Evolutionary conservation across 2,797 vertebrate species (phyloP).

Genomic region (Selene dorsalis): DNA sequence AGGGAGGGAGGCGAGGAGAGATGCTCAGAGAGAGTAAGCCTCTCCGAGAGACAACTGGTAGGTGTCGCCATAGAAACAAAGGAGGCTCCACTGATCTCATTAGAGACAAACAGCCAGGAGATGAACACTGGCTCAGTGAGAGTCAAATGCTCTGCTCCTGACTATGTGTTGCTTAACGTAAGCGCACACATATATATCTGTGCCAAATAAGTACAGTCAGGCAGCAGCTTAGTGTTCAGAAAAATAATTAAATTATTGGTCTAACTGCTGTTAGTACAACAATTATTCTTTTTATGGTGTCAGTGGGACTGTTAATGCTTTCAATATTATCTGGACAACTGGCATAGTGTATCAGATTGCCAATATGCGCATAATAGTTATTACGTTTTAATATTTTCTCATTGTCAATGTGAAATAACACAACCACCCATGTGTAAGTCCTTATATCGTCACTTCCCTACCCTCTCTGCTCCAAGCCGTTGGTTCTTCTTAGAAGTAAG

Average conservation of each 20-base stretch:
- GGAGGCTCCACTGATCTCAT: constrained; percentile 79
- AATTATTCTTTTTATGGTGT: neutral
- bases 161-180: constrained; percentile 10
- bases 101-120: constrained; percentile 64
- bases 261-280: neutral
- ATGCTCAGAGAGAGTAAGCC: constrained; percentile 55
- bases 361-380: neutral
- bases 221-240: neutral
- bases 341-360: neutral
- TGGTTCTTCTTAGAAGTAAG: neutral
- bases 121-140: constrained; percentile 45
- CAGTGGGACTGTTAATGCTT: too few species aligned
- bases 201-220: neutral
- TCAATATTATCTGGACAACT: neutral
- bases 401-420: neutral
- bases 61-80: constrained; percentile 90
- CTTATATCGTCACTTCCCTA: neutral
- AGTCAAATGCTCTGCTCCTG: neutral
- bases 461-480: neutral
- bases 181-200: neutral
- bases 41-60: constrained; percentile 60
- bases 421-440: neutral
- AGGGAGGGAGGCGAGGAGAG: constrained; percentile 5
- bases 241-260: neutral
- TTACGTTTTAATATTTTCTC: neutral